Evolutionary conservation across 1,140 invertebrate genomes (phyloP), one percentile per base, ranked within the genome.

Genomic region (Whitmania pigra): DNA sequence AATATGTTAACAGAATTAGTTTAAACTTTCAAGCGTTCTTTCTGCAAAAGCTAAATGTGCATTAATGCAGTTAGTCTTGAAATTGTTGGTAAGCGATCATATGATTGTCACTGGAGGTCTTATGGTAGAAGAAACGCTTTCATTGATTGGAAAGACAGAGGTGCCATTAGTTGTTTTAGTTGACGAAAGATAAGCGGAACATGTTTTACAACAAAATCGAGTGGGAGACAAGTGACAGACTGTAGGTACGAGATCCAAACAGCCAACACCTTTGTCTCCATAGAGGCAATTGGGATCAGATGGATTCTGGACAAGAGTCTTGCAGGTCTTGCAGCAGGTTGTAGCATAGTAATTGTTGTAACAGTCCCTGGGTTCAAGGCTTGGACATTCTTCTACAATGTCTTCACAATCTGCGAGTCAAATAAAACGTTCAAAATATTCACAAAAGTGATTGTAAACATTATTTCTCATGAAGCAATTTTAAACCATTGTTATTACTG

Each of bases 271-370:
- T 29, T 49, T 20, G 54, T 71, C 70, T 60, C 70, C 70, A 53
- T 71, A 71, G 4, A 29, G 25, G 55, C 70, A 71, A 60, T 49
- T 49, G 15, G 70, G 1, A 22, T 57, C 70, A 57, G 54, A 25
- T 25, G 25, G 25, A 57, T 57, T 57, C 54, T n/a, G 3, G 18
- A 20, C 68, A 22, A 22, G 18, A 40, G 22, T 9, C 2, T 5
- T 3, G 36, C 70, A 71, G 43, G 54, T 55, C 5, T n/a, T 22
- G 36, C 70, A 71, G 54, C 70, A 71, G 25, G n/a, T 17, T 20
- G 70, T n/a, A 15, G 25, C 15, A 22, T 43, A 22, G 40, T 25
- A 55, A n/a, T 49, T 15, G 49, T 71, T 53, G 70, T 71, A 71
- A 29, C 70, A 71, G 25, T 71, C 31, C 29, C 27, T 22, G 0